These are phyloP conservation scores for Gymnoscopelus microlampas DNA, from an alignment of 2,797 vertebrate genomes.

Conservation along the genomic window DNA sequence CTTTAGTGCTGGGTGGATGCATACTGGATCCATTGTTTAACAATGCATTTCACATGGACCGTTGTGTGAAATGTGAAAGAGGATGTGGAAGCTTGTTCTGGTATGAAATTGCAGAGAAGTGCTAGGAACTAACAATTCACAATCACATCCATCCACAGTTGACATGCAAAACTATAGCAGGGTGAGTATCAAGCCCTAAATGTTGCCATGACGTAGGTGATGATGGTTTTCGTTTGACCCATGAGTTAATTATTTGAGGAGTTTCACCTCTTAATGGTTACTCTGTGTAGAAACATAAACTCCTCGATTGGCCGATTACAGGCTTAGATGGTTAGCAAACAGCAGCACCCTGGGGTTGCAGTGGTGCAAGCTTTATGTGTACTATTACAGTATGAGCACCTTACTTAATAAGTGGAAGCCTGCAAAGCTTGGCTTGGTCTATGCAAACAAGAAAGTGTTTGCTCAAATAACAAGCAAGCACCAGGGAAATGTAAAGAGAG, in stretches of 20 bases:
- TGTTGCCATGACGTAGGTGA: not conserved
- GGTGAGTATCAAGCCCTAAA: not conserved
- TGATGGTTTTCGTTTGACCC: not conserved
- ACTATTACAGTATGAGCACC: conserved; percentile 20
- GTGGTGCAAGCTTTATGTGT: conserved; percentile 3
- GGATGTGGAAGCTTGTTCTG: conserved; percentile 20
- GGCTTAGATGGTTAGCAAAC: conserved; percentile 35
- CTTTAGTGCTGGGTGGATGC: no score
- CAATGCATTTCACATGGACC: no score
- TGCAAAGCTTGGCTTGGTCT: conserved; percentile 16
- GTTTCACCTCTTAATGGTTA: conserved; percentile 11
- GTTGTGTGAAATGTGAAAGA: conserved; percentile 21
- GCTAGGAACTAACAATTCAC: no score
- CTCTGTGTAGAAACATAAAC: conserved; percentile 36
- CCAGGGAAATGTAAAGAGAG: conserved; percentile 17
- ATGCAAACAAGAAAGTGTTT: conserved; percentile 41
- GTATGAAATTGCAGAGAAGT: conserved; percentile 9
- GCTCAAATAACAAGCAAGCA: conserved; percentile 19
- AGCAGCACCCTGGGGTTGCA: not conserved
- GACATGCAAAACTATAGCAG: not conserved
- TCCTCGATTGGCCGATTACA: conserved; percentile 18
- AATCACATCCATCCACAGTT: not conserved
- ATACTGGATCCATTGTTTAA: no score
- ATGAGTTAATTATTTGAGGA: conserved; percentile 38
- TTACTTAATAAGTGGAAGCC: conserved; percentile 31